These are phyloP conservation scores for Drosophila mayaguana DNA, from an alignment of 2,888 invertebrate species.

Conservation along the genomic window DNA sequence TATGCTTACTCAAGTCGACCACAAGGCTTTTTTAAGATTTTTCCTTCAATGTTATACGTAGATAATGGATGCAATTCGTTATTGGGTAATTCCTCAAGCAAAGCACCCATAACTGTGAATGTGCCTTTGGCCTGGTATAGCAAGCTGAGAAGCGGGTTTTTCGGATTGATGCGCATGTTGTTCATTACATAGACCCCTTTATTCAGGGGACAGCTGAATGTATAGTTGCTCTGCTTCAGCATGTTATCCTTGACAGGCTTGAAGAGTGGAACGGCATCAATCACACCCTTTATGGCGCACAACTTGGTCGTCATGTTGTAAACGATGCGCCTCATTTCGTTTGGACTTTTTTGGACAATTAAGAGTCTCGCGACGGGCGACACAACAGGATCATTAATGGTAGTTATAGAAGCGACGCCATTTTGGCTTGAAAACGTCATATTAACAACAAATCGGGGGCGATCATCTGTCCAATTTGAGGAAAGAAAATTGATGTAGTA, in stretches of 20 bases:
- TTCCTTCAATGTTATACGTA: constrained; percentile 57
- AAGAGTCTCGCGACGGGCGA: constrained; percentile 54
- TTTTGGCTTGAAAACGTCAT: constrained; percentile 69
- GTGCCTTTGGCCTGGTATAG: constrained; percentile 56
- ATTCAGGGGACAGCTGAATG: constrained; percentile 69
- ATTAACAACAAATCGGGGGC: constrained; percentile 65
- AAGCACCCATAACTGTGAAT: constrained; percentile 57
- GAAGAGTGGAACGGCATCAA: constrained; percentile 70
- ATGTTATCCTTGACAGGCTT: constrained; percentile 60
- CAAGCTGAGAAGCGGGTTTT: constrained; percentile 54
- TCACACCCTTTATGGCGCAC: constrained; percentile 51
- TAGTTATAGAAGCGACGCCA: constrained; percentile 64
- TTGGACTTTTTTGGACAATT: constrained; percentile 42
- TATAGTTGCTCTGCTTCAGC: constrained; percentile 66
- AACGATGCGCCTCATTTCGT: constrained; percentile 48
- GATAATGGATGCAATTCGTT: constrained; percentile 40
- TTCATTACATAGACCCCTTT: constrained; percentile 68
- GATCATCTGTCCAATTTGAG: constrained; percentile 70
- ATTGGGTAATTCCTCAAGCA: constrained; percentile 56
- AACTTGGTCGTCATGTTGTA: constrained; percentile 70
- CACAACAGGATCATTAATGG: constrained; percentile 55
- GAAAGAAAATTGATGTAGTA: constrained; percentile 47
- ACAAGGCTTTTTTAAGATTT: constrained; percentile 58
- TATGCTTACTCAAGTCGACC: constrained; percentile 43
- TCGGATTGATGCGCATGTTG: constrained; percentile 67